Percentiles rank a stretch among this genome's conserved stretches.
These are phyloP conservation scores for Xiphophorus couchianus DNA, from an alignment of 2,113 vertebrate genomes.

Conservation along the genomic window DNA sequence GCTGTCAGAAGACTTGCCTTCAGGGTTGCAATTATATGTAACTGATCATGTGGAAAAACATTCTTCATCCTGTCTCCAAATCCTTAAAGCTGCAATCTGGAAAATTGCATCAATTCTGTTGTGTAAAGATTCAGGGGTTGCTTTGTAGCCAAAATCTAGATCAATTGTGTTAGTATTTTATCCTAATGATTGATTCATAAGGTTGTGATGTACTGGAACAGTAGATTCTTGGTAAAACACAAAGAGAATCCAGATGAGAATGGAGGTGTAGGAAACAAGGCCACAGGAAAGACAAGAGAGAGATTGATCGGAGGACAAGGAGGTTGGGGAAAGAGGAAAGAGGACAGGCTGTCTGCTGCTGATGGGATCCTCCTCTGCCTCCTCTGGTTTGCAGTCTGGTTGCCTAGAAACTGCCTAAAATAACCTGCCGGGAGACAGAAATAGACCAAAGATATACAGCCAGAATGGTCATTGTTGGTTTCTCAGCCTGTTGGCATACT, in stretches of 20 bases:
- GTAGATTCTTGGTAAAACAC: constrained; percentile 11
- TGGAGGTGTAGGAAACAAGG: not conserved
- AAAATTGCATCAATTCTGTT: not conserved
- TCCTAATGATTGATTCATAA: constrained; percentile 8
- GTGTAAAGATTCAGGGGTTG: not conserved
- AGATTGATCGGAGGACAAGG: constrained; percentile 24
- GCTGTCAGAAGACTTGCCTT: not conserved
- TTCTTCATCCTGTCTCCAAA: not conserved
- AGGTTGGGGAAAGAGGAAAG: constrained; percentile 51
- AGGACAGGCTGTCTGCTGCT: constrained; percentile 73
- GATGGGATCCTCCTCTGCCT: constrained; percentile 70
- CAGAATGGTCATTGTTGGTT: constrained; percentile 40
- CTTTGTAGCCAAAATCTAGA: not conserved
- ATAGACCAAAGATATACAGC: constrained; percentile 74
- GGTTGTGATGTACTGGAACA: not conserved
- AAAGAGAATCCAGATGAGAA: constrained; percentile 2
- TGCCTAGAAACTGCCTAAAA: constrained; percentile 79
- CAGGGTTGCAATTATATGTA: not conserved
- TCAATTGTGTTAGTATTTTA: not conserved
- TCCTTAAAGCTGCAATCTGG: not conserved
- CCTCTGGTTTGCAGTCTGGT: constrained; percentile 74
- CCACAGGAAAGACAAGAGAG: constrained; percentile 4
- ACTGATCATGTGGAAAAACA: constrained; percentile 1
- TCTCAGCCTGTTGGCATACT: constrained; percentile 37
- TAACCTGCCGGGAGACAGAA: constrained; percentile 74